Conservation (phyloP, 1,140 invertebrate genomes). For the Monomorium pharaonis region DNA sequence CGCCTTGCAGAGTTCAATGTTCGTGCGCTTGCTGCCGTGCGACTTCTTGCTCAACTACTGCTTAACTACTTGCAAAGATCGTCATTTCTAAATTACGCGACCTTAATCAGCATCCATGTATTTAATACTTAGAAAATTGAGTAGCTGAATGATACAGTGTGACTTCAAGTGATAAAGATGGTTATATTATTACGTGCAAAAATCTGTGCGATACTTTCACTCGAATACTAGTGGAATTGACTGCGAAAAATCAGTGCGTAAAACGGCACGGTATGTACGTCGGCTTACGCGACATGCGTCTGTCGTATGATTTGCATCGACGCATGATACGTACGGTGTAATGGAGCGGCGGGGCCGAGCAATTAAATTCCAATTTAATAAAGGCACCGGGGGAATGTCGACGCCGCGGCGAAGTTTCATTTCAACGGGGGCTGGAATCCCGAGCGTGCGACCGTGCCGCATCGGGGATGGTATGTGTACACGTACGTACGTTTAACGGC, state of each 20-base stretch:
- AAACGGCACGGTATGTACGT: conserved; percentile 50
- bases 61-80: conserved; percentile 75
- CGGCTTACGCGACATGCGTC: conserved; percentile 41
- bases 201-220: not conserved
- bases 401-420: conserved; percentile 76
- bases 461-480: conserved; percentile 64
- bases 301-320: conserved; percentile 70
- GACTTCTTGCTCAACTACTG: conserved; percentile 62
- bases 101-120: conserved; percentile 55
- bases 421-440: conserved; percentile 73
- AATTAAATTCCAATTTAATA: conserved; percentile 82
- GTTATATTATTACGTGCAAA: not conserved
- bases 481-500: conserved; percentile 51
- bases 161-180: not conserved
- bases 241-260: conserved; percentile 67
- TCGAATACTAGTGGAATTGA: conserved; percentile 52
- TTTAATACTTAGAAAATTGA: conserved; percentile 45
- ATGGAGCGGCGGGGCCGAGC: conserved; percentile 73
- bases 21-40: conserved; percentile 49
- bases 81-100: conserved; percentile 64
- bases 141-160: not conserved
- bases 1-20: conserved; percentile 66
- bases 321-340: conserved; percentile 66
- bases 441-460: conserved; percentile 68
- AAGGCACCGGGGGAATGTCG: conserved; percentile 75